Evolutionary conservation across 2,797 vertebrate genomes (phyloP), one percentile per base, ranked within the genome.

Genomic region (Tapera naevia): DNA sequence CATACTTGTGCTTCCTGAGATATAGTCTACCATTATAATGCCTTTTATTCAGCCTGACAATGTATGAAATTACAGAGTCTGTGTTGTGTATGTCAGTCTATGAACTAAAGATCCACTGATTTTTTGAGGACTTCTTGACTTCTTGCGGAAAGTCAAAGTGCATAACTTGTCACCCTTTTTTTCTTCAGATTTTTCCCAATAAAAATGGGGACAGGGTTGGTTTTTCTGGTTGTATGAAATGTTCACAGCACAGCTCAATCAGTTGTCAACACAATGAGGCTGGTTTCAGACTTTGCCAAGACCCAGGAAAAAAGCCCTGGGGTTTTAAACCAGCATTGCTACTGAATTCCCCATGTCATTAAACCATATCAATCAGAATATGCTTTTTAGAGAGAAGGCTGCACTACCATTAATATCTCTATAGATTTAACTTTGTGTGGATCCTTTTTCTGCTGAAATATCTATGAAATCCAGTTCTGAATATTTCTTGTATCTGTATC

Each of bases 261-360:
- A 92, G 67, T 87, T 96, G 89, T 93, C 92, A 95, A 62, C 85
- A 87, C 80, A 87, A 32, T 45, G 71, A 85, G 56, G 50, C 79
- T 87, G 60, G 64, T 54, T 79, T 39, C 39, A 92, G 82, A 79
- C 45, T 91, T 87, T 91, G 60, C 78, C 84, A 96, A 89, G 45
- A 94, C 35, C 28, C 48, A 83, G 57, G 69, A 74, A 48, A 86
- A 94, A 89, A 83, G 43, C 64, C 46, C 70, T 7, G 9, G 82
- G 32, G 5, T 85, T 92, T 93, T 82, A 82, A 95, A 87, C 22
- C 16, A 92, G 19, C 46, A 43, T 64, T 85, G 57, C 75, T 92
- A 54, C 81, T 71, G 69, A 91, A 46, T 32, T 64, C 21, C 25
- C 35, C 11, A 13, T 72, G 35, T 64, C 69, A 64, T 70, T 41